Evolutionary conservation across 1,140 invertebrate species (phyloP).

Genomic region (Musca domestica): DNA sequence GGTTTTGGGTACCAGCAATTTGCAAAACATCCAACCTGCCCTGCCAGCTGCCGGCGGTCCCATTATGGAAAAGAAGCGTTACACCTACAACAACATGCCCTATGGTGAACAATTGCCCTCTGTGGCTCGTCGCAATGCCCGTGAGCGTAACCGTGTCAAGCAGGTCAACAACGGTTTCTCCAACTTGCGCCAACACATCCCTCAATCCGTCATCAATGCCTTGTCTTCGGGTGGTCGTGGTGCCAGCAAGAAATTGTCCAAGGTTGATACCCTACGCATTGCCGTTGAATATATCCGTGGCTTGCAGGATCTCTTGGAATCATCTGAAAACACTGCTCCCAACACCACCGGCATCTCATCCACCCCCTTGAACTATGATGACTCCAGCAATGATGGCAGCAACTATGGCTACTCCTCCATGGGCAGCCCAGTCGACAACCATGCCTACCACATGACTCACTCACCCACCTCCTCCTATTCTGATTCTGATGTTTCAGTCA

Average conservation of each 20-base stretch:
- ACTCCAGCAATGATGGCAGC: constrained; percentile 44
- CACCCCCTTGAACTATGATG: constrained; percentile 3
- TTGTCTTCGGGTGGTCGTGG: constrained; percentile 66
- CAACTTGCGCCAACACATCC: constrained; percentile 82
- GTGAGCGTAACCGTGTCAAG: constrained; percentile 93
- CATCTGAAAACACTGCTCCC: constrained; percentile 41
- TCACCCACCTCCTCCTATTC: constrained; percentile 75
- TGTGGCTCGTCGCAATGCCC: constrained; percentile 85
- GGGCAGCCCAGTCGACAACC: constrained; percentile 58
- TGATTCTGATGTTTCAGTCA: constrained; percentile 65
- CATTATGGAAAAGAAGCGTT: constrained; percentile 65
- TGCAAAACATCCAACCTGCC: constrained; percentile 47
- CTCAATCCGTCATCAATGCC: constrained; percentile 69
- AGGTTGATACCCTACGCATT: constrained; percentile 90
- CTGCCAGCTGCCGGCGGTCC: constrained; percentile 27
- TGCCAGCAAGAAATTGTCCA: constrained; percentile 84
- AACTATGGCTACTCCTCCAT: constrained; percentile 47
- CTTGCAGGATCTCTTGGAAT: constrained; percentile 79
- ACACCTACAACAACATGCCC: constrained; percentile 63
- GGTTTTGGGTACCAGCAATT: constrained; percentile 47
- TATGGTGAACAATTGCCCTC: constrained; percentile 73
- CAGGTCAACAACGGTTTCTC: constrained; percentile 94
- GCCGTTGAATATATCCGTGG: constrained; percentile 93
- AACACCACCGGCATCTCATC: neutral
- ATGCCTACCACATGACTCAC: constrained; percentile 37